Percentiles rank a stretch among this genome's conserved stretches.
phyloP scores from a whole-genome alignment of 2,797 vertebrate species.

The Pteronotus mesoamericanus region DNA sequence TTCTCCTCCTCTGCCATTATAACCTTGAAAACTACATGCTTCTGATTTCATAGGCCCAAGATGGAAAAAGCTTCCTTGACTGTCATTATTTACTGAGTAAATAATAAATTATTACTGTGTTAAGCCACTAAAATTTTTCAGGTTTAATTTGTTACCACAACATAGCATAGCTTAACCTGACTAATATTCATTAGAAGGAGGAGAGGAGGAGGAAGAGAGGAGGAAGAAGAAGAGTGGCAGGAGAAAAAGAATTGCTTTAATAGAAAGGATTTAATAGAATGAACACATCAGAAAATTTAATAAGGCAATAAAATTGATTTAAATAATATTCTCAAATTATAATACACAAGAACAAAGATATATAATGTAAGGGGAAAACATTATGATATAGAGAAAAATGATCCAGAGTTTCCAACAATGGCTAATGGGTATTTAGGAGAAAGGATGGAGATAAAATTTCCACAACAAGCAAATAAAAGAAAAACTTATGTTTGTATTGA shows the following conservation, averaged over 20 bases:
- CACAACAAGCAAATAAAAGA: not conserved
- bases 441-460: not conserved
- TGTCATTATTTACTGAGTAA: not conserved
- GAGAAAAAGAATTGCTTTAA: not conserved
- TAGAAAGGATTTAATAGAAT: not conserved
- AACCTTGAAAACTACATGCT: not conserved
- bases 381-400: not conserved
- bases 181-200: not conserved
- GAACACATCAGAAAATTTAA: not conserved
- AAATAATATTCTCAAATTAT: not conserved
- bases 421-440: not conserved
- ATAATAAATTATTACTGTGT: not conserved
- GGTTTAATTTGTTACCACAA: not conserved
- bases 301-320: not conserved
- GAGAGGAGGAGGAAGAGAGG: no score
- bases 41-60: not conserved
- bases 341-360: not conserved
- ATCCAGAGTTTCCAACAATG: not conserved
- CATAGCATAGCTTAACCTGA: not conserved
- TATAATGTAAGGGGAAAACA: not conserved
- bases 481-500: not conserved
- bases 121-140: not conserved
- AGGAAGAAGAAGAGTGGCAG: no score
- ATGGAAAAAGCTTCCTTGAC: not conserved
- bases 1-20: not conserved